These are phyloP conservation scores for Zaprionus taronus DNA, from an alignment of 1,140 invertebrate species.

Conservation along the genomic window DNA sequence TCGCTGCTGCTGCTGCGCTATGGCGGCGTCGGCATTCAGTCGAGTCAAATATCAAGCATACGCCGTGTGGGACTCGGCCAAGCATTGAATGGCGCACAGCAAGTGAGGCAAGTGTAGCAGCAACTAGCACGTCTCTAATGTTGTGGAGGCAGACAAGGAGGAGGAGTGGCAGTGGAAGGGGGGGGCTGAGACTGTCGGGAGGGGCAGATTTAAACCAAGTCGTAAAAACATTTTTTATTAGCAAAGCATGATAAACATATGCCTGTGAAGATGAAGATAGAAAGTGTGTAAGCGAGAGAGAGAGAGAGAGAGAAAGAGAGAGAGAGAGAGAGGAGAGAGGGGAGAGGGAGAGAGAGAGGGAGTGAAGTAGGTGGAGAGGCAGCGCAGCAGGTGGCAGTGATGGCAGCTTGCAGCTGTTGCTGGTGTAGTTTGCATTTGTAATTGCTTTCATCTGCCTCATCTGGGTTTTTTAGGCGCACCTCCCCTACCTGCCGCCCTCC, in stretches of 20 bases:
- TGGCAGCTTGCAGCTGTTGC: constrained; percentile 61
- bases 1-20: constrained; percentile 2
- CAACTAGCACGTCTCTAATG: constrained; percentile 39
- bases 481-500: neutral
- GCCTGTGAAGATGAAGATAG: constrained; percentile 14
- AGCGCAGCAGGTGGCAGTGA: constrained; percentile 30
- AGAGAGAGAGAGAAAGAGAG: neutral
- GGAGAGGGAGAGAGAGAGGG: neutral
- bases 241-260: constrained; percentile 71
- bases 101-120: constrained; percentile 11
- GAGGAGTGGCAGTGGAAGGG: neutral
- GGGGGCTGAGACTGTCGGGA: neutral
- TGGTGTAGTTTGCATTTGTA: constrained; percentile 76
- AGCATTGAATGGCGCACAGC: constrained; percentile 24
- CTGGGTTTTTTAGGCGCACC: neutral
- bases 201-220: constrained; percentile 47
- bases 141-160: neutral
- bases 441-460: constrained; percentile 64
- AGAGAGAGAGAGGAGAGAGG: neutral
- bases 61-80: constrained; percentile 14
- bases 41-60: constrained; percentile 43
- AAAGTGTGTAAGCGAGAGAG: neutral
- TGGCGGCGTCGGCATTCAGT: neutral
- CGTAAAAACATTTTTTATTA: constrained; percentile 79
- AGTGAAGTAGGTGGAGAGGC: neutral